These are phyloP conservation scores for Phataginus tricuspis DNA, from an alignment of 2,797 vertebrate genomes.

Conservation along the genomic window DNA sequence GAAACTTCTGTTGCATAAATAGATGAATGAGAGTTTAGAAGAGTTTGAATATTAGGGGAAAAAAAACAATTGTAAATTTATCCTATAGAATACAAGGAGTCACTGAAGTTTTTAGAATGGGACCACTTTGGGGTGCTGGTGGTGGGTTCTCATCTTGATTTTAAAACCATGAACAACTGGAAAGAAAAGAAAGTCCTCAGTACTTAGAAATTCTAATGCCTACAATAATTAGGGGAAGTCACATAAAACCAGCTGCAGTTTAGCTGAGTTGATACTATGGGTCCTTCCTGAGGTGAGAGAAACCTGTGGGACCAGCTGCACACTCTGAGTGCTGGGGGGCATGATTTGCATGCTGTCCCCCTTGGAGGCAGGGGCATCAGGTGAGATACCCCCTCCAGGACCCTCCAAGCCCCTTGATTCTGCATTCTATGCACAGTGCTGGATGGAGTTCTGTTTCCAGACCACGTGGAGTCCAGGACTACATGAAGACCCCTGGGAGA, in stretches of 20 bases:
- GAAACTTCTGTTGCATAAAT: background rate
- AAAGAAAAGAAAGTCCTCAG: background rate
- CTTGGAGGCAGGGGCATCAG: background rate
- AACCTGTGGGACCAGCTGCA: background rate
- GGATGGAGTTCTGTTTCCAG: background rate
- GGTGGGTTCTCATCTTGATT: background rate
- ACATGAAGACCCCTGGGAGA: background rate
- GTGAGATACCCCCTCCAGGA: background rate
- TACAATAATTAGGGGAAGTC: background rate
- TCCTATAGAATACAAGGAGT: background rate
- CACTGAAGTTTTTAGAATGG: background rate
- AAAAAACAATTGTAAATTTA: background rate
- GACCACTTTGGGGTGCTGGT: fast-evolving
- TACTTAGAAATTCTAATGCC: background rate
- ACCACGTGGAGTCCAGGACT: background rate
- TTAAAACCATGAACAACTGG: background rate
- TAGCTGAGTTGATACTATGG: background rate
- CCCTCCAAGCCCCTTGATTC: background rate
- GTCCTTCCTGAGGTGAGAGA: background rate
- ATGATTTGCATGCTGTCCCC: background rate
- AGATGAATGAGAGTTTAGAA: background rate
- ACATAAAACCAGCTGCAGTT: background rate
- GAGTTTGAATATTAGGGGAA: fast-evolving
- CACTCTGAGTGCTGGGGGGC: fast-evolving
- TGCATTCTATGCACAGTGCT: background rate